These are phyloP conservation scores for Hirtodrosophila duncani DNA, from an alignment of 2,888 invertebrate species.

Conservation along the genomic window DNA sequence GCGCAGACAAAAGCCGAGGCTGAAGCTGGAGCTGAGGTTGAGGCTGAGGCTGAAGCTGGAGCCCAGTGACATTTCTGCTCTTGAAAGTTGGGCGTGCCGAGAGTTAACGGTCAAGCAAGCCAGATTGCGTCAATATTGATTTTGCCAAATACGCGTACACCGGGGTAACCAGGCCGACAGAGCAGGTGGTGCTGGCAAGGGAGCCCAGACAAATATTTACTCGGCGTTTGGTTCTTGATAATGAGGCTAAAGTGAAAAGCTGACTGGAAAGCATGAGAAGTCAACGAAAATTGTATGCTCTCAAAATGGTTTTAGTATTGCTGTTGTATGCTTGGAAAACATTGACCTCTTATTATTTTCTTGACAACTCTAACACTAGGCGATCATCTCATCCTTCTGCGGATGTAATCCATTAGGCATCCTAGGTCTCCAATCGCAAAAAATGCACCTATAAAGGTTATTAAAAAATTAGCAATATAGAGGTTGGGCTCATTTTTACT, in stretches of 20 bases:
- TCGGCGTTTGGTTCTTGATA: conserved; percentile 24
- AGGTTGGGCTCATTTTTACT: too few relatives aligned
- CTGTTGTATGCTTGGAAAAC: too few relatives aligned
- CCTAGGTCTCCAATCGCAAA: too few relatives aligned
- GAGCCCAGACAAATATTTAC: conserved; percentile 51
- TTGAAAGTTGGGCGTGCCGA: conserved; percentile 43
- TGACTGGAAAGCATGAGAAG: conserved; percentile 29
- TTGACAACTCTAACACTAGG: too few relatives aligned
- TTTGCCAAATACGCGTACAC: conserved; percentile 45
- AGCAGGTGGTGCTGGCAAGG: conserved; percentile 15
- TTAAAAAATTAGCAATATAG: too few relatives aligned
- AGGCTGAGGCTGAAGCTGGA: conserved; percentile 7
- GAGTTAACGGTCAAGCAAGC: conserved; percentile 42
- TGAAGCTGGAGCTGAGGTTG: conserved; percentile 2
- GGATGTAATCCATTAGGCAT: too few relatives aligned
- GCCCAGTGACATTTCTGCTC: conserved; percentile 37
- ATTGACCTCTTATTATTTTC: too few relatives aligned
- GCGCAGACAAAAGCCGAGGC: conserved; percentile 18
- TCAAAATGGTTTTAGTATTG: too few relatives aligned
- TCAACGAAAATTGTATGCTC: neutral
- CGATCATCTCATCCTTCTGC: too few relatives aligned
- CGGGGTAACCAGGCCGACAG: conserved; percentile 3
- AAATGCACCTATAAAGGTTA: too few relatives aligned
- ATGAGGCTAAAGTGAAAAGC: conserved; percentile 32
- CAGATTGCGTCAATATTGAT: conserved; percentile 67